These are phyloP conservation scores for Limonius californicus DNA, from an alignment of 1,140 invertebrate genomes.

Conservation along the genomic window DNA sequence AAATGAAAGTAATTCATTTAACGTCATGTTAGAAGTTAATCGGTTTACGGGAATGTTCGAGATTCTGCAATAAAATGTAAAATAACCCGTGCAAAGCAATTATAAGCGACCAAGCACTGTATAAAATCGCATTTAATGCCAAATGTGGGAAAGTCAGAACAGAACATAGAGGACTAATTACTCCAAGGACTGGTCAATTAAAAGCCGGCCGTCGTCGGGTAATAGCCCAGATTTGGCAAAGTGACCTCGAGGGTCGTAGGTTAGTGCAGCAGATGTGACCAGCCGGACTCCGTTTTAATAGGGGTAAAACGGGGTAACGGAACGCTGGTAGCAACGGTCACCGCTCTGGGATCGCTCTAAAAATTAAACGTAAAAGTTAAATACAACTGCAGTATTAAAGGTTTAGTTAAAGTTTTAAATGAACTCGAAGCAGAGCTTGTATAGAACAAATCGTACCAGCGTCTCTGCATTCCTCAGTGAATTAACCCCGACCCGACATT, in stretches of 20 bases:
- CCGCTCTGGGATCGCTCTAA: conserved; percentile 2
- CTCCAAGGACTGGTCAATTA: conserved; percentile 32
- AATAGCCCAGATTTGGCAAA: conserved; percentile 30
- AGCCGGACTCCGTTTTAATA: conserved; percentile 10
- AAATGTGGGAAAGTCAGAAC: conserved; percentile 15
- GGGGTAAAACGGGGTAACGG: conserved; percentile 2
- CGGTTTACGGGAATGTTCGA: too few relatives aligned
- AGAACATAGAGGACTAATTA: conserved; percentile 29
- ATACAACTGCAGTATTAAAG: conserved; percentile 8
- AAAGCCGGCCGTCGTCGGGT: conserved; percentile 19
- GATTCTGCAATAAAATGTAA: too few relatives aligned
- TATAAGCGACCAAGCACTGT: background rate
- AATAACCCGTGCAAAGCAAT: too few relatives aligned
- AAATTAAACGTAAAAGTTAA: conserved; percentile 11
- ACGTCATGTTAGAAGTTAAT: too few relatives aligned
- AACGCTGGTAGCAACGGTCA: background rate
- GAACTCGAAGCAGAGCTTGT: background rate
- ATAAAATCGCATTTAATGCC: conserved; percentile 27
- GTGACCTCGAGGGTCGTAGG: conserved; percentile 26
- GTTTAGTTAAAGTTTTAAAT: conserved; percentile 2
- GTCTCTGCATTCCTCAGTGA: conserved; percentile 30
- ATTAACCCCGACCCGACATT: conserved; percentile 36
- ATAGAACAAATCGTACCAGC: conserved; percentile 4
- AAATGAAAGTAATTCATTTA: too few relatives aligned
- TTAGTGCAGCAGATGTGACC: conserved; percentile 24